Conservation (phyloP, 1,140 invertebrate genomes). For the Drosophila burlai region DNA sequence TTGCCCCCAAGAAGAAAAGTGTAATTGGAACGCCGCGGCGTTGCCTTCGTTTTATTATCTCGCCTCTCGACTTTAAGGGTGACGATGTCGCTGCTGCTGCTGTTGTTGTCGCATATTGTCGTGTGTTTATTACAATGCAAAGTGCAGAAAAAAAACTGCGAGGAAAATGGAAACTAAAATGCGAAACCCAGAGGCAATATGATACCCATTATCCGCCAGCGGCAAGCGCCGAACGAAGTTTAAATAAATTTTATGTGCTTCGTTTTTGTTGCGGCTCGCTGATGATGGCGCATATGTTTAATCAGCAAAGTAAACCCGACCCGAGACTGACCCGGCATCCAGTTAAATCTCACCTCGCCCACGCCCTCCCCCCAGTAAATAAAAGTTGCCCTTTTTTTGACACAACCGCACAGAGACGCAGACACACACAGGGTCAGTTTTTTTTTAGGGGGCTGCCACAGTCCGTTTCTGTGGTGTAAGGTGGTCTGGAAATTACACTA, state of each 20-base stretch:
- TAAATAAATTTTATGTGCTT: constrained; percentile 73
- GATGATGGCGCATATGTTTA: constrained; percentile 69
- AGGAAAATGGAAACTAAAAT: constrained; percentile 62
- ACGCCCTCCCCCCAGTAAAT: constrained; percentile 37
- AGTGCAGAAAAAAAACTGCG: constrained; percentile 58
- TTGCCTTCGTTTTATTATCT: constrained; percentile 48
- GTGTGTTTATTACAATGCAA: constrained; percentile 74
- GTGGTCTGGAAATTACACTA: background rate
- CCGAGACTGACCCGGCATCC: constrained; percentile 49
- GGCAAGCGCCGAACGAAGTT: constrained; percentile 48
- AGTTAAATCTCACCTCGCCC: constrained; percentile 46
- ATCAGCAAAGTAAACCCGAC: constrained; percentile 75
- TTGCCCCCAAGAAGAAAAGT: constrained; percentile 28
- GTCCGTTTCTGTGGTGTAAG: constrained; percentile 28
- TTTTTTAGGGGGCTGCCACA: constrained; percentile 8
- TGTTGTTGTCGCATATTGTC: constrained; percentile 63
- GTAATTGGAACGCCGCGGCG: constrained; percentile 38
- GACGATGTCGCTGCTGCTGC: constrained; percentile 32
- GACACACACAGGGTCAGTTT: constrained; percentile 32
- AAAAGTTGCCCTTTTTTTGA: constrained; percentile 68
- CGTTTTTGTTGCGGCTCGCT: constrained; percentile 32
- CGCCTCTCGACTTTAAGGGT: constrained; percentile 24
- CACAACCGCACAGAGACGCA: constrained; percentile 39
- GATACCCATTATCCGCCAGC: constrained; percentile 72
- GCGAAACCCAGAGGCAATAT: constrained; percentile 69